Conservation (phyloP, 1,140 invertebrate species). For the Asbolus verrucosus region DNA sequence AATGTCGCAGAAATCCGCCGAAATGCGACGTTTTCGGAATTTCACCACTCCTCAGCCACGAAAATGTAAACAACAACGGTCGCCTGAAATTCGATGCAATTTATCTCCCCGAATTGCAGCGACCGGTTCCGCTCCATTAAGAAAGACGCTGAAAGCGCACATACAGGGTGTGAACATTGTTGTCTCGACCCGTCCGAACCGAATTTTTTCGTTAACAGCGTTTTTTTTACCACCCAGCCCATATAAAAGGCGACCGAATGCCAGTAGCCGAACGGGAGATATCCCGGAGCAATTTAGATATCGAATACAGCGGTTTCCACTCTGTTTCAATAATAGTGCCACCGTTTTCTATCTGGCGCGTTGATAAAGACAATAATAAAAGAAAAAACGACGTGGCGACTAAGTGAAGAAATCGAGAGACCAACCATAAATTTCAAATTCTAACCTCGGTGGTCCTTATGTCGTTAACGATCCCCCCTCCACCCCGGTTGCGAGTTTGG, state of each 20-base stretch:
- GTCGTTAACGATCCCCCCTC: neutral
- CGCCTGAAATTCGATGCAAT: too few species aligned
- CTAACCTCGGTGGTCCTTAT: constrained; percentile 3
- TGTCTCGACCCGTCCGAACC: neutral
- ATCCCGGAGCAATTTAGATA: constrained; percentile 44
- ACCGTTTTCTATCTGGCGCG: constrained; percentile 27
- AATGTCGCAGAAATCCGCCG: too few species aligned
- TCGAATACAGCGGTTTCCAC: constrained; percentile 41
- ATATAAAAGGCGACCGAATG: constrained; percentile 13
- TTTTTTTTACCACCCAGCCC: neutral
- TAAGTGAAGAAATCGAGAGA: constrained; percentile 4
- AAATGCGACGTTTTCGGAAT: too few species aligned
- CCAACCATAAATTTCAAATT: constrained; percentile 5
- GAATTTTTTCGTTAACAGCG: neutral
- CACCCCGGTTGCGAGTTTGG: too few species aligned
- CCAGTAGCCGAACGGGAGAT: constrained; percentile 32
- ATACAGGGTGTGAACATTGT: constrained; percentile 16
- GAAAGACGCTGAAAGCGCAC: neutral
- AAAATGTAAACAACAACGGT: too few species aligned
- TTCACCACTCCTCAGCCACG: too few species aligned
- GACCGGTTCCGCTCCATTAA: too few species aligned
- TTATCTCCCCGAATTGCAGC: too few species aligned
- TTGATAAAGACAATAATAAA: constrained; percentile 17
- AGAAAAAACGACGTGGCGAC: constrained; percentile 12
- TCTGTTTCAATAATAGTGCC: constrained; percentile 42